Evolutionary conservation across 2,113 vertebrate genomes (phyloP), one percentile per base, ranked within the genome.

Genomic region (Platichthys stellatus): DNA sequence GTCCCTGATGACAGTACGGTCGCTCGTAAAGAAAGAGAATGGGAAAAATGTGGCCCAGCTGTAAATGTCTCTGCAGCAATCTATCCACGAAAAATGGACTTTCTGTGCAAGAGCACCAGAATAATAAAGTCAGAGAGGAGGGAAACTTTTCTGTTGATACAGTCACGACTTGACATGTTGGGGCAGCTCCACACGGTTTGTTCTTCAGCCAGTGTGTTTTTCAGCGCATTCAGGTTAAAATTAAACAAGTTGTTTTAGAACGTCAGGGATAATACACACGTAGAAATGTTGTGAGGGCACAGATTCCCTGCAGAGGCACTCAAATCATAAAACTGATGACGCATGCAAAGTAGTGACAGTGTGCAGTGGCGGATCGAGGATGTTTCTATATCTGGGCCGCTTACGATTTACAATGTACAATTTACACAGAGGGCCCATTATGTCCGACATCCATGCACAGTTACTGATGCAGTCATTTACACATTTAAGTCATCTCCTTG

Each of bases 21-120:
- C 58, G 20, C 12, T 49, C 45, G 61, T 21, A n/a, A 60, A 65
- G 53, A 61, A 23, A 23, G 35, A 54, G 23, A 63, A 63, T 40
- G 38, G 26, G 28, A 72, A 63, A 31, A 72, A 73, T 73, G 74
- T 69, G 70, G n/a, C 71, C 70, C 57, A 75, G 76, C 15, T 75
- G 71, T 43, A 47, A 23, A 63, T 45, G n/a, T 58, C n/a, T 66
- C 26, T 5, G 7, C 35, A 71, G 26, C 67, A 72, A 76, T 81
- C 24, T 38, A 45, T 49, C n/a, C 20, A 21, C 23, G 1, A 60
- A 2, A 71, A 58, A 76, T 35, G 4, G n/a, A 58, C 57, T 24
- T 1, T 24, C 13, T 26, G 65, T 35, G n/a, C 20, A 47, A 66
- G 67, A 61, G 14, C 35, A 49, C 47, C 1, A 10, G 0, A 47